Evolutionary conservation across 2,113 vertebrate genomes (phyloP).

Genomic region (Drymodes brunneopygia): DNA sequence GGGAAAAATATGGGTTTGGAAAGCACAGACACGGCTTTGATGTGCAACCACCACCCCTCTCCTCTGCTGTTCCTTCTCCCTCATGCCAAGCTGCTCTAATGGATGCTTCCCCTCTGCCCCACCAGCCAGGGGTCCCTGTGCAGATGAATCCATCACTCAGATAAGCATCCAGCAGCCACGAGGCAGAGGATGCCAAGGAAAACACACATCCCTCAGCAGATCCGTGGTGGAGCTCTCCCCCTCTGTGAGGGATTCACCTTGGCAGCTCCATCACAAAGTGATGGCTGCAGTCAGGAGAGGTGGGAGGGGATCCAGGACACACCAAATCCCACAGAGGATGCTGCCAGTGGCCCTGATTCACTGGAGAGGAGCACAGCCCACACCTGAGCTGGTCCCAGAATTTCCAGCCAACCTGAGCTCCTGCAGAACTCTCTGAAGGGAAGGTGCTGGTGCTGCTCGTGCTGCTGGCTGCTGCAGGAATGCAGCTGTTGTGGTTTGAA

Average conservation of each 20-base stretch:
- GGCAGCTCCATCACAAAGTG: fast-evolving
- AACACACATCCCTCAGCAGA: background rate
- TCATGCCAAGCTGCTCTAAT: background rate
- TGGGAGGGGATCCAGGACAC: background rate
- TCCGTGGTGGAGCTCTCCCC: background rate
- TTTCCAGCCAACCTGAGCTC: background rate
- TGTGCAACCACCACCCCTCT: background rate
- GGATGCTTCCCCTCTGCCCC: background rate
- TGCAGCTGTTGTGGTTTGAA: too few relatives aligned
- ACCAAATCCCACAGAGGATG: background rate
- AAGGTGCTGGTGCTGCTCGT: fast-evolving
- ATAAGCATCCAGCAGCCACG: background rate
- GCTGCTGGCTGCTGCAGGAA: background rate
- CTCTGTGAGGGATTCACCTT: background rate
- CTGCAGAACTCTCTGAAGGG: fast-evolving
- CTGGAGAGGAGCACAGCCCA: background rate
- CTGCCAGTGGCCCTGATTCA: background rate
- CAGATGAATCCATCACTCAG: slow-evolving; percentile 27
- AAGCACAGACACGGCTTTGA: background rate
- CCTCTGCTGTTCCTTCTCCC: background rate
- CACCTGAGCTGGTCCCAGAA: background rate
- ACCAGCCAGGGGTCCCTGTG: background rate
- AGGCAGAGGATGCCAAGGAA: background rate
- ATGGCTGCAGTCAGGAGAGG: background rate
- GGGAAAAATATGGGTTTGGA: background rate